Evolutionary conservation across 2,113 vertebrate genomes (phyloP), one percentile per base, ranked within the genome.

Genomic region (Dasyurus viverrinus): DNA sequence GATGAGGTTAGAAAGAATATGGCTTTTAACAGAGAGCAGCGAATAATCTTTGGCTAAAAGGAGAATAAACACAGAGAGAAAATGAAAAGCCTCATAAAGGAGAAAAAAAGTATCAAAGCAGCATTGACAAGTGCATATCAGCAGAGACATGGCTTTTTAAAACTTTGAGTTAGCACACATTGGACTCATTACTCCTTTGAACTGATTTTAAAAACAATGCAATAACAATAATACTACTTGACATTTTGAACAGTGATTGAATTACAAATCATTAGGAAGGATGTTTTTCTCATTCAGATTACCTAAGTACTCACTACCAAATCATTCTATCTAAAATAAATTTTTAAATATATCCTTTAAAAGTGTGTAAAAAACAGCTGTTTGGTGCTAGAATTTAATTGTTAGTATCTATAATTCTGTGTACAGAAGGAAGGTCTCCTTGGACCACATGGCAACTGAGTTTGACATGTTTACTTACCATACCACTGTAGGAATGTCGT

Each of bases 401-500:
- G 47, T 42, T 68, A 92, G 6, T 24, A 53, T 53, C 68, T 9
- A 4, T 2, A 54, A 11, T 14, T 84, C 25, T 0, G 27, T 2
- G 11, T 5, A 91, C 30, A 25, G 26, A 93, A 46, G 57, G 26
- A 47, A 57, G 11, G 3, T 19, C 10, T 8, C 8, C 91, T 6
- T 8, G 89, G 11, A 48, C 46, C 95, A 0, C 0, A 23, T 2
- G 2, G 42, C 27, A 89, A 53, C 50, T 0, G 53, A 50, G 19
- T 36, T 7, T 24, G 10, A 53, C 36, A 26, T 0, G 0, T 0
- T 54, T 92, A 98, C 99, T 97, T 97, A 99, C 99, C 99, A 99
- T 99, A 97, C 99, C 99, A 0, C 99, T 99, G 98, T 99, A 99
- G 91, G 99, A 99, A 98, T 99, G 99, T 68, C 99, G 98, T n/a